A percentile compares a stretch with the other conserved stretches of the same genome.
Conservation (phyloP, 2,888 invertebrate species). For the Aphidoletes aphidimyza region DNA sequence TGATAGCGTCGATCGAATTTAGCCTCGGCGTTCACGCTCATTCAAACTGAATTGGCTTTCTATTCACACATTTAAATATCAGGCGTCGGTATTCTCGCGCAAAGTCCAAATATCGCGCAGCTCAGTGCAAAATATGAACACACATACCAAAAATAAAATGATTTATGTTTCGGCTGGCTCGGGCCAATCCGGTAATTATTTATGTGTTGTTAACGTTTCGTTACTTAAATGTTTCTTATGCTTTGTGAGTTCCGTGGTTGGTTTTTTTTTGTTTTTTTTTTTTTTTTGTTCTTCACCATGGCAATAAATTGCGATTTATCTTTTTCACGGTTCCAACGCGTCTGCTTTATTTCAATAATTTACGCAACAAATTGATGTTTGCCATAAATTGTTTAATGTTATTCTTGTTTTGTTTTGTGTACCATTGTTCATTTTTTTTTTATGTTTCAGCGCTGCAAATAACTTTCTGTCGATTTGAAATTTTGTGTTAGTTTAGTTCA, state of each 20-base stretch:
- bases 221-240: neutral
- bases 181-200: neutral
- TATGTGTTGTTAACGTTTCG: neutral
- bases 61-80: too few species aligned
- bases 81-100: too few species aligned
- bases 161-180: constrained; percentile 24
- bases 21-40: neutral
- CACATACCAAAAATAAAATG: neutral
- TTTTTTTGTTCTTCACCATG: too few species aligned
- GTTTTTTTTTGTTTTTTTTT: neutral
- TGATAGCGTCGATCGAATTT: neutral
- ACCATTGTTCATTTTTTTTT: neutral
- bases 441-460: too few species aligned
- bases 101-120: neutral
- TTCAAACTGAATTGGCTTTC: neutral
- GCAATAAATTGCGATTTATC: neutral
- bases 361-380: neutral
- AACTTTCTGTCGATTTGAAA: too few species aligned
- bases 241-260: neutral
- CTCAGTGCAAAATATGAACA: too few species aligned
- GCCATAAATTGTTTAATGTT: neutral
- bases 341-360: neutral
- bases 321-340: neutral
- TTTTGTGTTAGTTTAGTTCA: too few species aligned
- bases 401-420: neutral